Conservation (phyloP, 2,797 vertebrate species). For the Megalops cyprinoides region DNA sequence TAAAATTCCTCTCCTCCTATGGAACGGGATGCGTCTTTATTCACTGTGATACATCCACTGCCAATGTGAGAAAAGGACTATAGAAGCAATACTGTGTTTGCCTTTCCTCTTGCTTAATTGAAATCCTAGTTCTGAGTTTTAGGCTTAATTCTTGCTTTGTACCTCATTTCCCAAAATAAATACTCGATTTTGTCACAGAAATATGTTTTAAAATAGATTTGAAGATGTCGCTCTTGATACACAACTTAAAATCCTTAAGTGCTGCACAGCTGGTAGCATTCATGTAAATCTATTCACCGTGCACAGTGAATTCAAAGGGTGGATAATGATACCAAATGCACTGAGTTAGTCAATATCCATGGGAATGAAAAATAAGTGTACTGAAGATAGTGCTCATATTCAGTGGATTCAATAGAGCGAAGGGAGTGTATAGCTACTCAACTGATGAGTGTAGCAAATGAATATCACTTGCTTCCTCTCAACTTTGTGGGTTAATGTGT, state of each 20-base stretch:
- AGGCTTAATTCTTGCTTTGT: neutral
- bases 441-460: no score
- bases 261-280: neutral
- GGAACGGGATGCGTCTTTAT: slow-evolving; percentile 34
- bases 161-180: neutral
- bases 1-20: slow-evolving; percentile 36
- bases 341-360: no score
- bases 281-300: neutral
- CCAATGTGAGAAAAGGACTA: neutral
- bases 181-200: neutral
- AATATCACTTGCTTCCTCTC: no score
- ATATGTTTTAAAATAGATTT: neutral
- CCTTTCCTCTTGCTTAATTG: neutral
- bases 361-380: no score
- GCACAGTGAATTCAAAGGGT: neutral
- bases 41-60: slow-evolving; percentile 28
- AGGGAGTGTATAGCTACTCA: no score
- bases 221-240: neutral
- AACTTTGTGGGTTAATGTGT: no score
- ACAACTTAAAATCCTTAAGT: neutral
- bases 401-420: no score
- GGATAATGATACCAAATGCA: neutral
- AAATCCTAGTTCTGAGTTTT: neutral
- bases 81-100: neutral
- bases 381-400: no score